Evolutionary conservation across 2,888 invertebrate genomes (phyloP).

Genomic region (Girardia tigrina): DNA sequence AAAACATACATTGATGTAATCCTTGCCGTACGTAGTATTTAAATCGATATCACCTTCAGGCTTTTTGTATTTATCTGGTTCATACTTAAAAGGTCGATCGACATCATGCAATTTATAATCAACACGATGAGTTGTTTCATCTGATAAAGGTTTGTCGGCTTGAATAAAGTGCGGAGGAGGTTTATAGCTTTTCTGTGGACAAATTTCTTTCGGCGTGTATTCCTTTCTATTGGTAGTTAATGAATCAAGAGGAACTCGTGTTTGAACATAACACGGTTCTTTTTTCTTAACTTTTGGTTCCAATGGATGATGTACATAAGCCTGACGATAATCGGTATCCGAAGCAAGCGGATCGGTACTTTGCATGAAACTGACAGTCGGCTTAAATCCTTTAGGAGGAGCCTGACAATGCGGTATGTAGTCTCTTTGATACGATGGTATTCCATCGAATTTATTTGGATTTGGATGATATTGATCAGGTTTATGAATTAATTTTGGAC

Average conservation of each 20-base stretch:
- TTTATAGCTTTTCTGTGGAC: slow-evolving; percentile 5
- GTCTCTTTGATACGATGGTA: slow-evolving; percentile 46
- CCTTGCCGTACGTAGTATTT: slow-evolving; percentile 31
- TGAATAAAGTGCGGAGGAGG: slow-evolving; percentile 40
- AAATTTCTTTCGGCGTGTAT: slow-evolving; percentile 38
- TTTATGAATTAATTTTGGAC: slow-evolving; percentile 39
- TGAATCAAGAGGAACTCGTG: slow-evolving; percentile 34
- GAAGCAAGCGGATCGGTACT: slow-evolving; percentile 46
- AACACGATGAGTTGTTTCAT: slow-evolving; percentile 45
- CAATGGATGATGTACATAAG: slow-evolving; percentile 45
- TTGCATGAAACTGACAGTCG: slow-evolving; percentile 41
- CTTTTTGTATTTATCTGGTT: slow-evolving; percentile 32
- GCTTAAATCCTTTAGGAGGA: slow-evolving; percentile 43
- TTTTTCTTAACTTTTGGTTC: slow-evolving; percentile 37
- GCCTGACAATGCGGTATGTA: slow-evolving; percentile 42
- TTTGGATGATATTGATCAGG: slow-evolving; percentile 40
- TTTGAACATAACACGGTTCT: neutral
- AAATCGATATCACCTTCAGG: slow-evolving; percentile 33
- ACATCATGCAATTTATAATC: slow-evolving; percentile 41
- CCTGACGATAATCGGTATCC: slow-evolving; percentile 45
- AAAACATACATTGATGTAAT: slow-evolving; percentile 27
- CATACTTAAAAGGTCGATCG: slow-evolving; percentile 33
- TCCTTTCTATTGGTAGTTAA: slow-evolving; percentile 38
- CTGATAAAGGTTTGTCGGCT: slow-evolving; percentile 46
- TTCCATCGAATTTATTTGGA: slow-evolving; percentile 44